These are phyloP conservation scores for Rutpela maculata DNA, from an alignment of 2,888 invertebrate genomes.

Conservation along the genomic window DNA sequence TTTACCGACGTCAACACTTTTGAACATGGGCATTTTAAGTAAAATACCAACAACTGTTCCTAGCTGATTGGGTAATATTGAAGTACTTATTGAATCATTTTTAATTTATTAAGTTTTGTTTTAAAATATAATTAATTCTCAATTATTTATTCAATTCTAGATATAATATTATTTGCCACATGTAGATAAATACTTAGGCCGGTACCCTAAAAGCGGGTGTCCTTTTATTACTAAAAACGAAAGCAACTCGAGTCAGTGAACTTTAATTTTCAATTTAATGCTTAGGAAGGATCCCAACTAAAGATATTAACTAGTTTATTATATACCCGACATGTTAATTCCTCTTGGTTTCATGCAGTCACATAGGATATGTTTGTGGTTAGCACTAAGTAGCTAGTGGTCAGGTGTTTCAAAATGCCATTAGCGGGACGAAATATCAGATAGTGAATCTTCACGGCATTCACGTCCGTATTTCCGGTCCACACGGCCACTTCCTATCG, in stretches of 20 bases:
- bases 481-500: slow-evolving; percentile 66
- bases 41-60: too few relatives aligned
- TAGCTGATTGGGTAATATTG: too few relatives aligned
- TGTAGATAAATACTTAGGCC: neutral
- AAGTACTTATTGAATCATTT: too few relatives aligned
- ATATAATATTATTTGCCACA: too few relatives aligned
- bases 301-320: slow-evolving; percentile 4
- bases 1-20: too few relatives aligned
- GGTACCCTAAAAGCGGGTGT: neutral
- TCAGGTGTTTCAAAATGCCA: slow-evolving; percentile 67
- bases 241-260: neutral
- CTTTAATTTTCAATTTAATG: neutral
- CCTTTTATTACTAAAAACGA: neutral
- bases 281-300: neutral
- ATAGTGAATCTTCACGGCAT: slow-evolving; percentile 68
- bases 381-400: slow-evolving; percentile 42
- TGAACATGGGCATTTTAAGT: too few relatives aligned
- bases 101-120: too few relatives aligned
- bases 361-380: slow-evolving; percentile 39
- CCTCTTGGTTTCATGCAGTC: neutral
- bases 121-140: too few relatives aligned
- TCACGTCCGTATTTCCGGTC: slow-evolving; percentile 67
- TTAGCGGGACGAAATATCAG: slow-evolving; percentile 65
- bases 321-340: neutral
- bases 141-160: too few relatives aligned